These are phyloP conservation scores for Ryuthela nishihirai DNA, from an alignment of 2,888 invertebrate species.

Conservation along the genomic window DNA sequence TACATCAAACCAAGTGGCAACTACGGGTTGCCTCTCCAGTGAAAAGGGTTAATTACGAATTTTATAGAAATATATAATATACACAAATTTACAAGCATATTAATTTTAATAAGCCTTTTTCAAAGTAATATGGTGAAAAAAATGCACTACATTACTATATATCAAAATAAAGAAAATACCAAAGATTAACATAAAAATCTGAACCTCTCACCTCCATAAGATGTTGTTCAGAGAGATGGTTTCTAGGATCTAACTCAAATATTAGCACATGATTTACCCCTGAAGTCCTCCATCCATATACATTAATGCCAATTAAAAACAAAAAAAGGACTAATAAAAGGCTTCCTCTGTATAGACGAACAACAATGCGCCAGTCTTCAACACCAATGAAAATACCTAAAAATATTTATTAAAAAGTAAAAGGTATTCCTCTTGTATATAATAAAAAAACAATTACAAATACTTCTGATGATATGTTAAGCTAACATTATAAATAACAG, in stretches of 20 bases:
- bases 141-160: neutral
- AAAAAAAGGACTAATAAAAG: conserved; percentile 87
- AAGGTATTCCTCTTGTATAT: neutral
- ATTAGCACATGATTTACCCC: conserved; percentile 98
- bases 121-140: neutral
- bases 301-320: conserved; percentile 92
- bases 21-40: no score
- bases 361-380: conserved; percentile 68
- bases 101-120: no score
- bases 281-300: conserved; percentile 94
- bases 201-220: conserved; percentile 73
- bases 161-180: neutral
- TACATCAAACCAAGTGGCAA: no score
- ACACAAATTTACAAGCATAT: no score
- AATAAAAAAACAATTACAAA: conserved; percentile 7
- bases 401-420: neutral
- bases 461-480: no score
- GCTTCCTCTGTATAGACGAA: conserved; percentile 89
- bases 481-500: no score
- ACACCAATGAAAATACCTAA: conserved; percentile 25
- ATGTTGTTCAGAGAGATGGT: conserved; percentile 82
- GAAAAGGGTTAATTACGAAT: no score
- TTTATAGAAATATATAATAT: no score
- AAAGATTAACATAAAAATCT: neutral
- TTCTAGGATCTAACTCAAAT: conserved; percentile 92